A percentile compares a stretch with the other conserved stretches of the same genome.
Conservation (phyloP, 2,888 invertebrate species). For the Campoletis raptor region DNA sequence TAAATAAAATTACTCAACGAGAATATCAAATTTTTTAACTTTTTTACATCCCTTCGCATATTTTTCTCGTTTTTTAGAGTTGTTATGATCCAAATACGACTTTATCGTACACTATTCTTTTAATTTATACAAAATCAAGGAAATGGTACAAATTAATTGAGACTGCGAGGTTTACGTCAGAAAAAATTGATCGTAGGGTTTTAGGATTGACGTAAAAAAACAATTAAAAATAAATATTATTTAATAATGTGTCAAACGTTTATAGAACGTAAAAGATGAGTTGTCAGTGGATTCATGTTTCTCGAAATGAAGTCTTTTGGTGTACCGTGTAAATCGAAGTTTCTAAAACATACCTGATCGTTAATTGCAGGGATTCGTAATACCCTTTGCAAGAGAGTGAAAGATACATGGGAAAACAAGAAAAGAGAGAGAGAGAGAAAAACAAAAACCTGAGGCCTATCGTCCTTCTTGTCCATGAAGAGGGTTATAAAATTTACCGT, state of each 20-base stretch:
- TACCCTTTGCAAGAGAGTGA: constrained; percentile 40
- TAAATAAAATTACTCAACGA: no score
- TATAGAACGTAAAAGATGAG: background rate
- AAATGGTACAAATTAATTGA: no score
- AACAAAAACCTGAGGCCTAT: background rate
- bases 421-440: constrained; percentile 8
- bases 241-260: background rate
- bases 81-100: no score
- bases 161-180: no score
- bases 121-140: no score
- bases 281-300: background rate
- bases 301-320: background rate
- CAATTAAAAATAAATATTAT: no score
- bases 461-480: constrained; percentile 20
- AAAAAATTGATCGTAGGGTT: no score
- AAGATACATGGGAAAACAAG: constrained; percentile 29
- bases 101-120: no score
- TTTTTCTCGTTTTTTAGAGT: no score
- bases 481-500: constrained; percentile 69
- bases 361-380: constrained; percentile 52
- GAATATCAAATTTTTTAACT: no score
- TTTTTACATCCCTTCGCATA: no score
- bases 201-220: background rate
- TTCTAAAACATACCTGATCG: constrained; percentile 21
- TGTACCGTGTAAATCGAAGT: background rate